These are phyloP conservation scores for Diorhabda elongata DNA, from an alignment of 1,140 invertebrate species.

Conservation along the genomic window DNA sequence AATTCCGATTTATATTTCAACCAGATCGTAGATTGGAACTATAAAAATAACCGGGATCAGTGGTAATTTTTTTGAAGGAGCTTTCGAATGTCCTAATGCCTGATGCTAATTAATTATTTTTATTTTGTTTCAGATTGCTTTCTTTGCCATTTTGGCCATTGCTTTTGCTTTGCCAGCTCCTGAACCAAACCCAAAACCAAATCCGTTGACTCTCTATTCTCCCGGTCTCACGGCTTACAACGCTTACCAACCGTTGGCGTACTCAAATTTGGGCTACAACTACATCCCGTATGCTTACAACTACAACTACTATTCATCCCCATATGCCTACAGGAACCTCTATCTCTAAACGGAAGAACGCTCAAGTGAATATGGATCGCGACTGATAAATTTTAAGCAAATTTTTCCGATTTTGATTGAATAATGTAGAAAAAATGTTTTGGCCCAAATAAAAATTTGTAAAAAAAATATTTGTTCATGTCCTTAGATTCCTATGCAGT, in stretches of 20 bases:
- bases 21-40: no score
- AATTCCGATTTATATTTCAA: no score
- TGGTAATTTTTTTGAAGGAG: no score
- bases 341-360: conserved; percentile 1
- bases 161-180: conserved; percentile 20
- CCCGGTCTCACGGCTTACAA: background rate
- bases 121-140: conserved; percentile 17
- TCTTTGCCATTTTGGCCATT: conserved; percentile 23
- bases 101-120: background rate
- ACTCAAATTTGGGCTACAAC: conserved; percentile 17
- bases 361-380: conserved; percentile 9
- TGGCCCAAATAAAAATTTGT: background rate
- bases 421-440: background rate
- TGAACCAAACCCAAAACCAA: conserved; percentile 14
- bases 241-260: conserved; percentile 10
- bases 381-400: conserved; percentile 20
- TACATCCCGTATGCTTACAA: conserved; percentile 17
- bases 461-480: background rate
- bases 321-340: conserved; percentile 13
- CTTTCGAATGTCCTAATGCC: background rate
- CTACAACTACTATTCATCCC: conserved; percentile 13
- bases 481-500: no score
- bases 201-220: conserved; percentile 1
- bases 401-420: conserved; percentile 3
- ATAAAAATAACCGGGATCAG: no score